These are phyloP conservation scores for Malurus cyaneus DNA, from an alignment of 2,113 vertebrate species.

Conservation along the genomic window DNA sequence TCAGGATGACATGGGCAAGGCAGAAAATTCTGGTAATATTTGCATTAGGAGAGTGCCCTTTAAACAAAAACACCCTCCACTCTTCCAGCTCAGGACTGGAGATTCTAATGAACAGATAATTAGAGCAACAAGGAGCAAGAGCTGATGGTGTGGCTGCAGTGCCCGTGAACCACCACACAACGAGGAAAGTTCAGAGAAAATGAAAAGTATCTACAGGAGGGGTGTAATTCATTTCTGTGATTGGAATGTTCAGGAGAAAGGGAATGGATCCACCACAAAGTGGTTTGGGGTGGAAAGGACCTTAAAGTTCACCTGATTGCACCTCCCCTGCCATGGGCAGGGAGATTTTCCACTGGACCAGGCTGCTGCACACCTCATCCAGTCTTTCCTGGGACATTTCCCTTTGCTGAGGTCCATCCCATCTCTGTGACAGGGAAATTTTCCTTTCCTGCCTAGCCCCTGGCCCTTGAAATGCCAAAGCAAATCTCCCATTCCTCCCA, in stretches of 20 bases:
- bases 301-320: neutral
- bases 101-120: constrained; percentile 77
- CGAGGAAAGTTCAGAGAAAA: constrained; percentile 40
- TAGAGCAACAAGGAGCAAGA: constrained; percentile 62
- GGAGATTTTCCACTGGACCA: neutral
- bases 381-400: neutral
- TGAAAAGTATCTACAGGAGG: constrained; percentile 57
- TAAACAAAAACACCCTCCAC: constrained; percentile 61
- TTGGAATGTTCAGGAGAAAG: constrained; percentile 4
- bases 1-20: constrained; percentile 35
- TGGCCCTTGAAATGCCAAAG: neutral
- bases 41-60: constrained; percentile 73
- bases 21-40: constrained; percentile 67
- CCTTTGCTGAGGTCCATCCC: neutral
- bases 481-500: neutral
- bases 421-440: neutral
- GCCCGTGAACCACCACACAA: constrained; percentile 39
- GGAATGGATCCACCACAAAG: neutral
- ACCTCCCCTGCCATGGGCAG: neutral
- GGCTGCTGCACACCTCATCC: neutral
- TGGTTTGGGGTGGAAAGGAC: neutral
- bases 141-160: constrained; percentile 55
- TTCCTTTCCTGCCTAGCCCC: neutral
- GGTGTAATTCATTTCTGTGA: constrained; percentile 31
- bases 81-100: constrained; percentile 62